Evolutionary conservation across 2,797 vertebrate species (phyloP).

Genomic region (Oceanodroma leucorhoa): DNA sequence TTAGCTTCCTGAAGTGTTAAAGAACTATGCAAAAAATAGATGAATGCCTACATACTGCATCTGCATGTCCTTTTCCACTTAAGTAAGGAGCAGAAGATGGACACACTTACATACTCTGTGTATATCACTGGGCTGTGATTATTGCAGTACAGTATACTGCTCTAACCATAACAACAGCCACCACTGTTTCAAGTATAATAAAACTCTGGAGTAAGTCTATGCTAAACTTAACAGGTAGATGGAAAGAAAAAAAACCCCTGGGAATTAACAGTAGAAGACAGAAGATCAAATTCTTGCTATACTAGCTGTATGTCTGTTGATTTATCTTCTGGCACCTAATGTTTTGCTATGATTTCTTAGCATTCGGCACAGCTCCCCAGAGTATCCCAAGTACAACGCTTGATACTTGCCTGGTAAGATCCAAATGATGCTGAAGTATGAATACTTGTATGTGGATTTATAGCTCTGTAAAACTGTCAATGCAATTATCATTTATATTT

Average conservation of each 20-base stretch:
- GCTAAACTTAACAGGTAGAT: neutral
- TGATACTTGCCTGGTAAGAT: neutral
- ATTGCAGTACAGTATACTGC: neutral
- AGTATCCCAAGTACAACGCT: neutral
- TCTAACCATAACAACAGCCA: neutral
- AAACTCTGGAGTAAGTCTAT: neutral
- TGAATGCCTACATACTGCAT: neutral
- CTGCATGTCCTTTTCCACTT: neutral
- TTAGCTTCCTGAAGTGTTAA: neutral
- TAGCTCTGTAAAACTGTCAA: neutral
- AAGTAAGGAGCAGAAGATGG: neutral
- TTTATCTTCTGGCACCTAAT: neutral
- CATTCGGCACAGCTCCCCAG: neutral
- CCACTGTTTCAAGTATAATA: neutral
- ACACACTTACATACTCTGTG: neutral
- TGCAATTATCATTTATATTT: neutral
- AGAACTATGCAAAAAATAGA: neutral
- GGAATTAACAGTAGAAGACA: neutral
- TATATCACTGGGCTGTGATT: neutral
- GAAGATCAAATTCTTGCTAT: neutral
- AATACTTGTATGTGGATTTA: neutral
- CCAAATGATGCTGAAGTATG: neutral
- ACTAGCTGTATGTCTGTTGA: fast-evolving
- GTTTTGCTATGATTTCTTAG: neutral
- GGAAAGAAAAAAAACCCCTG: neutral